phyloP scores from a whole-genome alignment of 2,888 invertebrate species.

The Caenorhabditis japonica region DNA sequence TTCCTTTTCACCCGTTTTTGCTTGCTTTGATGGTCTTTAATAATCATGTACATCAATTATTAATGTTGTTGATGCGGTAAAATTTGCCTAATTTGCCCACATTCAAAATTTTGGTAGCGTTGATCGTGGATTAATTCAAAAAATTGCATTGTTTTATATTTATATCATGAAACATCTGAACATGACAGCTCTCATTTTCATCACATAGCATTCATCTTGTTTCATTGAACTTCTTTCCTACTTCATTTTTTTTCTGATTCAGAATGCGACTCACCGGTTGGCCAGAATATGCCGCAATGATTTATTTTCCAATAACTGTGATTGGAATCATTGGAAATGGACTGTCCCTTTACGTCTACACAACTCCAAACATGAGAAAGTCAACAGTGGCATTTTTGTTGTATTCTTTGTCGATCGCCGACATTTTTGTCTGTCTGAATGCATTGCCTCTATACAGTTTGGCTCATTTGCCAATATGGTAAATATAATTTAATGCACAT shows the following conservation, averaged over 20 bases:
- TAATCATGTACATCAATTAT: too few species aligned
- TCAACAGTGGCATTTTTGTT: constrained; percentile 50
- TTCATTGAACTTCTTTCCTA: too few species aligned
- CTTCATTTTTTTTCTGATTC: constrained; percentile 14
- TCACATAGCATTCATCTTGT: too few species aligned
- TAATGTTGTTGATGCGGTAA: too few species aligned
- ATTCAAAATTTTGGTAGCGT: too few species aligned
- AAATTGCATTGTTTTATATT: too few species aligned
- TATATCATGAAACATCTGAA: too few species aligned
- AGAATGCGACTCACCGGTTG: constrained; percentile 45
- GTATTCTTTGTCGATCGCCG: constrained; percentile 47
- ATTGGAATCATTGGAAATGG: constrained; percentile 44
- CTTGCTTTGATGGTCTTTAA: too few species aligned
- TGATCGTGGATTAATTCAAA: too few species aligned
- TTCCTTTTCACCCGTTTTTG: too few species aligned
- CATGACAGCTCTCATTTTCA: too few species aligned
- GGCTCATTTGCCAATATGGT: constrained; percentile 43
- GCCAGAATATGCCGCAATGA: constrained; percentile 40
- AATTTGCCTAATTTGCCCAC: too few species aligned
- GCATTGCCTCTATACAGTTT: constrained; percentile 41
- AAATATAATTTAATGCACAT: not conserved
- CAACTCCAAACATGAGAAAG: constrained; percentile 45
- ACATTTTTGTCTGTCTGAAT: constrained; percentile 42
- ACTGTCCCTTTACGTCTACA: constrained; percentile 47
- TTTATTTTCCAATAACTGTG: constrained; percentile 36